Conservation (phyloP, 2,797 vertebrate species). For the Pseudochaenichthys georgianus region DNA sequence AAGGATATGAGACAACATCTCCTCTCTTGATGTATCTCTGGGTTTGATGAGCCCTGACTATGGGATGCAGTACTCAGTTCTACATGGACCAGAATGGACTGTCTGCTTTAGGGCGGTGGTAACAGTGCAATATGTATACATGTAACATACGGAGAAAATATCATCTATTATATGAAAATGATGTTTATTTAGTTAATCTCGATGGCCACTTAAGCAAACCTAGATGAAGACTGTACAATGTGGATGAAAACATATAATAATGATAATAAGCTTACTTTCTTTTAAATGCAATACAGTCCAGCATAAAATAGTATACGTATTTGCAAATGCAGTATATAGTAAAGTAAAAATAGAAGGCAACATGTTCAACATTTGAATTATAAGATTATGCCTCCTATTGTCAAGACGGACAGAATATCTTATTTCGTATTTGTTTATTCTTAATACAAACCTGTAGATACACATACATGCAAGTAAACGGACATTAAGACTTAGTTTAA, state of each 20-base stretch:
- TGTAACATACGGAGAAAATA: not conserved
- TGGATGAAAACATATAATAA: too few relatives aligned
- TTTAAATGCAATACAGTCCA: not conserved
- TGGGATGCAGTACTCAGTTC: not conserved
- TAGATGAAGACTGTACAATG: too few relatives aligned
- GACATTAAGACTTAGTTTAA: not conserved
- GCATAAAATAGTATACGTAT: not conserved
- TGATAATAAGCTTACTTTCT: too few relatives aligned
- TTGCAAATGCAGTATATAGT: not conserved
- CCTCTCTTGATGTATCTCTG: not conserved
- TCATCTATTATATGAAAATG: not conserved
- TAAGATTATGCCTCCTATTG: not conserved
- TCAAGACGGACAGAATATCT: not conserved
- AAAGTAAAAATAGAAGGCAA: not conserved
- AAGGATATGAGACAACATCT: conserved; percentile 36
- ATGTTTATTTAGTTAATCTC: not conserved
- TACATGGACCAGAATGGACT: not conserved
- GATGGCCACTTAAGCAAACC: too few relatives aligned
- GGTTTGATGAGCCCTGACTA: conserved; percentile 10
- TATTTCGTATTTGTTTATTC: not conserved
- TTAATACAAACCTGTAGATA: not conserved
- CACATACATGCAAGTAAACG: not conserved
- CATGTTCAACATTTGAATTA: not conserved
- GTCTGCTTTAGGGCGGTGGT: not conserved
- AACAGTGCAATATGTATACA: not conserved